A percentile compares a stretch with the other conserved stretches of the same genome.
phyloP scores from a whole-genome alignment of 2,797 vertebrate species.

The Aulostomus chinensis region DNA sequence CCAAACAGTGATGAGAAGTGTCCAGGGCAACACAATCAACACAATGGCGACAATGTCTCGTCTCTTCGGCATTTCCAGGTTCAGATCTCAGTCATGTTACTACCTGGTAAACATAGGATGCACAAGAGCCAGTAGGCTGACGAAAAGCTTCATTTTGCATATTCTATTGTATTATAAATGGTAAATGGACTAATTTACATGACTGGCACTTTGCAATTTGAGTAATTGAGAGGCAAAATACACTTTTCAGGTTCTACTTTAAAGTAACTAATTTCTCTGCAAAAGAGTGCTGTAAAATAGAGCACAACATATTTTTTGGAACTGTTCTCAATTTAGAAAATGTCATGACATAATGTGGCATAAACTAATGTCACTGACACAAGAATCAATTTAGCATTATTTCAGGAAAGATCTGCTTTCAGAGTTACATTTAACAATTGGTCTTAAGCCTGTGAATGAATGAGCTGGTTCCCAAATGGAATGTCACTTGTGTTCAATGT shows the following conservation, averaged over 20 bases:
- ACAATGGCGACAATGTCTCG: constrained; percentile 86
- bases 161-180: too few species aligned
- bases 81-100: constrained; percentile 59
- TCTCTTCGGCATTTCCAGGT: constrained; percentile 86
- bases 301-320: too few species aligned
- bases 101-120: constrained; percentile 33
- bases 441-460: constrained; percentile 22
- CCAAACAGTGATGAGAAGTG: constrained; percentile 89
- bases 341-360: too few species aligned
- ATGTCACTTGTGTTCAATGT: constrained; percentile 12
- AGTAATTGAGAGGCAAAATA: too few species aligned
- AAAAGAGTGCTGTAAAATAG: too few species aligned
- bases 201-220: too few species aligned
- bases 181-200: too few species aligned
- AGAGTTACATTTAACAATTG: constrained; percentile 35
- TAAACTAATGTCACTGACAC: background rate
- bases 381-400: background rate
- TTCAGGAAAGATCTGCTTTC: constrained; percentile 12
- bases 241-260: too few species aligned
- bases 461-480: constrained; percentile 20
- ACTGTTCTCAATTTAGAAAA: too few species aligned
- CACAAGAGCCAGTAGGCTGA: background rate
- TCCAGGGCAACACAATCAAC: constrained; percentile 90
- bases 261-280: too few species aligned
- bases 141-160: too few species aligned